Percentiles rank a stretch among this genome's conserved stretches.
These are phyloP conservation scores for Seira musarum DNA, from an alignment of 2,888 invertebrate species.

Conservation along the genomic window DNA sequence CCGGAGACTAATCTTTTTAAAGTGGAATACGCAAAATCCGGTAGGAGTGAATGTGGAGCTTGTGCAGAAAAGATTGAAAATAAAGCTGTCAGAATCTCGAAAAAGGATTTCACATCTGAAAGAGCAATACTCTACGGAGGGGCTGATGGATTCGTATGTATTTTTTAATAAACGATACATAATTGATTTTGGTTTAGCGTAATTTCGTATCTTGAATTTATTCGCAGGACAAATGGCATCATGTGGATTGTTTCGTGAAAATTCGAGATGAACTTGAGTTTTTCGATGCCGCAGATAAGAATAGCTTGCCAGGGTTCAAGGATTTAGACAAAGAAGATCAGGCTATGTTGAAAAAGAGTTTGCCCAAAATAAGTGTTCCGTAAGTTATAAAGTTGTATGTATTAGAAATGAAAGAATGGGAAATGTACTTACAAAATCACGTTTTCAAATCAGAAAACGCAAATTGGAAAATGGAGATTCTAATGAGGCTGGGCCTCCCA, in stretches of 20 bases:
- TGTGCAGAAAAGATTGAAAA: conserved; percentile 90
- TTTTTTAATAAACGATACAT: background rate
- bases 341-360: conserved; percentile 76
- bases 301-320: conserved; percentile 84
- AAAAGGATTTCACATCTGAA: conserved; percentile 88
- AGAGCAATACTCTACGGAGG: conserved; percentile 87
- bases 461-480: conserved; percentile 33
- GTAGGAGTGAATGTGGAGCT: conserved; percentile 76
- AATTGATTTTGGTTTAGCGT: no score
- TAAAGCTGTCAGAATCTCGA: conserved; percentile 83
- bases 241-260: conserved; percentile 90
- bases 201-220: no score
- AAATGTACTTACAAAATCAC: background rate
- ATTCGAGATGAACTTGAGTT: conserved; percentile 80
- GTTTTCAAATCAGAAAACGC: conserved; percentile 31
- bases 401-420: no score
- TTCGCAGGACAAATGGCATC: conserved; percentile 84
- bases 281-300: conserved; percentile 77
- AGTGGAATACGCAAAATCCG: conserved; percentile 90
- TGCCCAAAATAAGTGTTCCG: conserved; percentile 74
- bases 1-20: conserved; percentile 73
- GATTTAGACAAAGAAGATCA: conserved; percentile 82
- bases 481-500: conserved; percentile 42
- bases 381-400: no score
- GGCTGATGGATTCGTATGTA: conserved; percentile 72